A percentile compares a stretch with the other conserved stretches of the same genome.
Conservation (phyloP, 2,113 vertebrate genomes). For the Ivindomyrus marchei region DNA sequence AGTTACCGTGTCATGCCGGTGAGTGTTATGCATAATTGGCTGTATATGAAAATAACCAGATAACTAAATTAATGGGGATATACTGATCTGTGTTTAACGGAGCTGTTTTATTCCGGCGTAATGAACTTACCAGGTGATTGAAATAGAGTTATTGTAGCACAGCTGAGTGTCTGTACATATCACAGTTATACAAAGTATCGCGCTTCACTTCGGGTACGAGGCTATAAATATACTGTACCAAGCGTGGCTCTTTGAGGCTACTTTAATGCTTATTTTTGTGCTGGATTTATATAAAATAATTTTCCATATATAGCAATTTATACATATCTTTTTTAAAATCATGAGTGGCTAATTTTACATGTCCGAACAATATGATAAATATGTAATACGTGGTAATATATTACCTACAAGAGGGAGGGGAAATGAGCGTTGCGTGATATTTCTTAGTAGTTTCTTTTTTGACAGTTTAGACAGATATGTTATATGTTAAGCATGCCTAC, state of each 20-base stretch:
- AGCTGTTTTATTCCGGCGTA: neutral
- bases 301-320: neutral
- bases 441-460: neutral
- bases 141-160: neutral
- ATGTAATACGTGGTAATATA: neutral
- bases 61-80: neutral
- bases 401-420: neutral
- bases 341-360: neutral
- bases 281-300: neutral
- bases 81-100: neutral
- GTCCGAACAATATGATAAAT: neutral
- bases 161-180: neutral
- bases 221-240: neutral
- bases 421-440: neutral
- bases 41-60: neutral
- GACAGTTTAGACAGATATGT: neutral
- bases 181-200: neutral
- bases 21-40: conserved; percentile 37
- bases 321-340: neutral
- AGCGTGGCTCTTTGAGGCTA: neutral
- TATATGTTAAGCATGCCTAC: neutral
- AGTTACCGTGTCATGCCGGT: conserved; percentile 89
- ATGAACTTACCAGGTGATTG: neutral
- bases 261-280: neutral
- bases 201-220: neutral